phyloP scores from a whole-genome alignment of 2,797 vertebrate genomes.

The Melopsittacus undulatus region DNA sequence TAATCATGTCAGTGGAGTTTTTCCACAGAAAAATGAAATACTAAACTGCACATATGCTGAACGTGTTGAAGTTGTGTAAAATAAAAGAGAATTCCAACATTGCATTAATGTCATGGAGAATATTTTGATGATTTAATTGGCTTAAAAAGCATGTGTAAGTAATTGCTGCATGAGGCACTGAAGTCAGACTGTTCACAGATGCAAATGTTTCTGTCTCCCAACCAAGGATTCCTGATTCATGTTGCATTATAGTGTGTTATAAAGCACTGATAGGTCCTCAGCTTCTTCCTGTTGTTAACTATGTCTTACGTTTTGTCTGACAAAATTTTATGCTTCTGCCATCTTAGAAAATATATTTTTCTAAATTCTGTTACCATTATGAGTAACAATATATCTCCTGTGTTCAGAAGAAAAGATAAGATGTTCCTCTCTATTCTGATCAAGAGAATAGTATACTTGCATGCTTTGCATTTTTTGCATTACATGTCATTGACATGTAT shows the following conservation, averaged over 20 bases:
- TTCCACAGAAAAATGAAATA: constrained; percentile 1
- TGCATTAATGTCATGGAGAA: constrained; percentile 12
- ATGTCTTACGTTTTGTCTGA: not conserved
- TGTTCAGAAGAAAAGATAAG: not conserved
- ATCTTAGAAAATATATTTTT: not conserved
- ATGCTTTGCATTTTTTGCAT: not conserved
- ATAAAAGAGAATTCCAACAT: not conserved
- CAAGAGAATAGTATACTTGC: not conserved
- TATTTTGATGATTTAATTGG: constrained; percentile 31
- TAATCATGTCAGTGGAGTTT: constrained; percentile 2
- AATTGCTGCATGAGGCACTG: not conserved
- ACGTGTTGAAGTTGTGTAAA: not conserved
- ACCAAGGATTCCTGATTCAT: not conserved
- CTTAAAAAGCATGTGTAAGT: constrained; percentile 8
- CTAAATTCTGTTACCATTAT: not conserved
- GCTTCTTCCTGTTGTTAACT: not conserved
- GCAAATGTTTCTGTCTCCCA: not conserved
- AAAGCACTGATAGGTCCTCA: not conserved
- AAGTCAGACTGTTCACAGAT: not conserved
- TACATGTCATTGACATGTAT: not conserved
- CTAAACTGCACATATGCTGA: not conserved
- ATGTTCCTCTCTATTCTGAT: not conserved
- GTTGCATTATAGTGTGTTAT: not conserved
- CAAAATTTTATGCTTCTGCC: not conserved
- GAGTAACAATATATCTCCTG: not conserved